Evolutionary conservation across 1,140 invertebrate genomes (phyloP), one percentile per base, ranked within the genome.

Genomic region (Ctenoplectra terminalis): DNA sequence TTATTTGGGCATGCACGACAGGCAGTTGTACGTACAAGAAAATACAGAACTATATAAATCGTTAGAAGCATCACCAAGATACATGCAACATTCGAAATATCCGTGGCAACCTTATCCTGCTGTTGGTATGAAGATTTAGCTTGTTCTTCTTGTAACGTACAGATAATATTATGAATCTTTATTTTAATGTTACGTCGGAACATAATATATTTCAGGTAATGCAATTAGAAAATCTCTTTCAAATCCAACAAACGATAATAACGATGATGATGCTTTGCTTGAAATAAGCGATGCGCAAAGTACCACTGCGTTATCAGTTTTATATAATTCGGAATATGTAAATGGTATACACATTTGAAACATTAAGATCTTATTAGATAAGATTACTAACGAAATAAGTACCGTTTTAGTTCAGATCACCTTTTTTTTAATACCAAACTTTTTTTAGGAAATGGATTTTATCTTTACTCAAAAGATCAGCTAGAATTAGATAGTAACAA

Each of bases 1-100:
- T 5, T 99, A 99, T 94, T 92, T 99, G 50, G 98, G 98, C 58
- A 97, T 97, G 94, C 97, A 98, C 92, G 95, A 98, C 43, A 96
- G 96, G 86, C 97, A 98, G 94, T 90, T 97, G 11, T 98, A 98
- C 87, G 96, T 98, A 82, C 97, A 97, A 94, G 96, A 97, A 92
- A 96, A 95, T 88, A 89, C 91, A 26, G 82, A 87, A 88, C 93
- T 91, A 34, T 83, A 81, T 88, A 90, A 92, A 93, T 63, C 83
- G 83, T 86, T 92, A 86, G 93, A 90, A 92, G 37, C 74, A 85
- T 87, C 82, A 80, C 82, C 43, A 77, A 61, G 83, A 83, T 67
- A 71, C 50, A 17, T 54, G 13, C 70, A 81, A 37, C 64, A 87
- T 81, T 52, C n/a, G 0, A 94, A 94, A 88, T 95, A 97, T 83